Base-by-base conservation (phyloP, 2,888 invertebrate genomes). In the Eubasilissa splendida region DNA sequence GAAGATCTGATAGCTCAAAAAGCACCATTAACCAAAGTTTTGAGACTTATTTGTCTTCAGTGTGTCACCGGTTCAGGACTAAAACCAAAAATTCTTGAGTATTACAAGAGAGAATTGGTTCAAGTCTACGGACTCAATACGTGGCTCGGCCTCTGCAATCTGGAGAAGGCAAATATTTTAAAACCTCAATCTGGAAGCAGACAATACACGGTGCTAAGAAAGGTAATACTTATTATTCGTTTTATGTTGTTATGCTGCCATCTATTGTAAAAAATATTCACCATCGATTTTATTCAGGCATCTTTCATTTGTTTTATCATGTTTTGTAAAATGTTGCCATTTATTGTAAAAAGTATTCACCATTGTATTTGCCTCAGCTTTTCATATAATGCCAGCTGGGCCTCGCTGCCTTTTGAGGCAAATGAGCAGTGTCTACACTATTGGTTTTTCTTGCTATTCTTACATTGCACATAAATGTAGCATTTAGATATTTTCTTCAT, bases 11-110 rank as follows among this genome's bases (percentile, higher is more conserved):
- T 99, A 81, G 96, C 96, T 0, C 95, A 95, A 85, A 94, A 95
- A 86, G 94, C 93, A 84, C 95, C 97, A 0, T 87, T 98, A 1
- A 91, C 94, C 3, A 96, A 95, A 89, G 95, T 99, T 9, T 90
- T 99, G 59, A 92, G 99, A 10, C 90, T 99, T 7, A 94, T 99
- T 82, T 97, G 97, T 87, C 93, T 99, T 77, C 99, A 99, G 88
- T 98, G 97, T 83, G 92, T 95, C 22, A 96, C 97, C 3, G 96
- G 96, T 79, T 97, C 97, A 22, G 99, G 99, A 0, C 91, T 99
- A 4, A 98, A 98, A 87, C 95, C 94, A 3, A 97, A 97, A 87
- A 92, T 98, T 0, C 87, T 96, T 77, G 93, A 93, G 84, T 90
- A 92, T 85, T 93, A 93, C 87, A 92, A 93, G 84, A 87, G 91